Evolutionary conservation across 2,797 vertebrate species (phyloP), one percentile per base, ranked within the genome.

Genomic region (Threskiornis aethiopicus): DNA sequence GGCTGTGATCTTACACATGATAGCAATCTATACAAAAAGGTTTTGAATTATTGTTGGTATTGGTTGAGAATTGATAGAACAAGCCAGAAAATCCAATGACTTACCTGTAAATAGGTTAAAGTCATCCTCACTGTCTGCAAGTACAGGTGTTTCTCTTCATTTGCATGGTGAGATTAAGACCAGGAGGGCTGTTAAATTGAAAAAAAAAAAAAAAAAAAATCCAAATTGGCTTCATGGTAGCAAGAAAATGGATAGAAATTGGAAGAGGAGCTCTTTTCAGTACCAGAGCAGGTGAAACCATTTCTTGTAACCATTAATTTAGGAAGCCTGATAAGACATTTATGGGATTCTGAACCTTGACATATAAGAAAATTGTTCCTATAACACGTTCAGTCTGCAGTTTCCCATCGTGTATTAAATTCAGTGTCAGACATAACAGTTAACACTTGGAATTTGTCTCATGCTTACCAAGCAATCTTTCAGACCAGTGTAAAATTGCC

Each of bases 261-360:
- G 61, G 39, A 85, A 64, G 13, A 77, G 42, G 6, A 84, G 18
- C 31, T 89, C 51, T 55, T 96, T 96, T 93, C 82, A 70, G 7
- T 58, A 86, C 47, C 82, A 89, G 26, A 72, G 14, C 25, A 94
- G 31, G 26, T 88, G 49, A 94, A 91, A 82, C 16, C n/a, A 47
- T 73, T 91, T 89, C 14, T 66, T 93, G n/a, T 67, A 87, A 76
- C 89, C 49, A 84, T 62, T 90, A 65, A 83, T 97, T 93, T 83
- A 87, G 52, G 41, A 87, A 70, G 29, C n/a, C 72, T 49, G 20
- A 33, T 85, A 86, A 71, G 39, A 92, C 42, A 96, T 87, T 93
- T 92, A 46, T 54, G 9, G 86, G 51, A 84, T 95, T 96, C 77
- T 62, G 37, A 94, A 89, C 33, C 69, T 77, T 92, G 69, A 96